Base-by-base conservation (phyloP, 2,797 vertebrate genomes). In the Rhinogobio ventralis region DNA sequence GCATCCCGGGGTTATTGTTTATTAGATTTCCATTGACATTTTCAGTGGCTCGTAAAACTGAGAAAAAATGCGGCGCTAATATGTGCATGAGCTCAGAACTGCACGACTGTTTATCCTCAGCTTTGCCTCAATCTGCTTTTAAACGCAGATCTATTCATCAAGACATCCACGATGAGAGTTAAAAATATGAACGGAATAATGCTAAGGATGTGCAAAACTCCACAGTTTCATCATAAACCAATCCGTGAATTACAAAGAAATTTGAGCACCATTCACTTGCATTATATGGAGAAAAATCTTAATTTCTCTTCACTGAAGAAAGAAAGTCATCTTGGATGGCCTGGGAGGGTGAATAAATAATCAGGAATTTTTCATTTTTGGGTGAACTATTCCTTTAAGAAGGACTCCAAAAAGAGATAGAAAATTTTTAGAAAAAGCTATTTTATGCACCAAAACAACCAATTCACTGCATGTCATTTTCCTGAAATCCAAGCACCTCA, bases 11-110 rank as follows among this genome's bases (percentile, higher is more conserved):
- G 71, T 73, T 51, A 30, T 17, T 13, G 19, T 33, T 51, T 53
- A 74, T 74, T 53, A 23, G 46, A 53, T 74, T 74, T 74, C 71
- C 46, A 74, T 20, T 74, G 9, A 74, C 19, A 33, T 51, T 33
- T 51, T 30, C 17, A 73, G 45, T 73, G 45, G 72, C 46, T 74
- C 30, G 17, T 33, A 74, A 74, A 74, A 53, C 15, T 1, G 46
- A 13, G 72, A 33, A 5, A n/a, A 20, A 53, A 51, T 33, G 9
- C 0, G 14, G 19, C 8, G 9, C 28, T 20, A 74, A 74, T 73
- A 2, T 49, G 4, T 30, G n/a, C 69, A 46, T 19, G 45, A 73
- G 42, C 42, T 72, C 69, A 72, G 25, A 20, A 36, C 25, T 17
- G 45, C 2, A 5, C 5, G 25, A 49, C 5, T 73, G 71, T 10